Percentiles rank a stretch among this genome's conserved stretches.
Conservation (phyloP, 1,140 invertebrate species). For the Leptinotarsa lineolata region DNA sequence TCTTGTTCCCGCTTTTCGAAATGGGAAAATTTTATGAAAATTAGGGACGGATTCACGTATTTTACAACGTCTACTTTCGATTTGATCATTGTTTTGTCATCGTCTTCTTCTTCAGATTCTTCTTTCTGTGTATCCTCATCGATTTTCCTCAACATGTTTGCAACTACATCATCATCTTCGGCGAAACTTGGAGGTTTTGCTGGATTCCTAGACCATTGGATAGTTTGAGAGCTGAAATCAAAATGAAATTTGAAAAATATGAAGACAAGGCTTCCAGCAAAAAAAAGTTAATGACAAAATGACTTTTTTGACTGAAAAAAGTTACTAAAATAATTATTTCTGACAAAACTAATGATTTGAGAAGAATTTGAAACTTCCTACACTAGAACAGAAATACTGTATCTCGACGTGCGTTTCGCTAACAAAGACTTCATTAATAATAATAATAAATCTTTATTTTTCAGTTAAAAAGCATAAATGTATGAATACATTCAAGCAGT, state of each 20-base stretch:
- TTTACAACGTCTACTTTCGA: slow-evolving; percentile 32
- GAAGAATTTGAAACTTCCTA: too few species aligned
- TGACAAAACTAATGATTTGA: too few species aligned
- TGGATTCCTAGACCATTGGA: slow-evolving; percentile 35
- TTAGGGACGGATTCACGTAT: slow-evolving; percentile 35
- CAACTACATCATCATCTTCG: slow-evolving; percentile 33
- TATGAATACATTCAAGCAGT: too few species aligned
- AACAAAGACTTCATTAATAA: too few species aligned
- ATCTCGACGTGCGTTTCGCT: too few species aligned
- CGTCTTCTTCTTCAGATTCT: slow-evolving; percentile 31
- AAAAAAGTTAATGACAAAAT: too few species aligned
- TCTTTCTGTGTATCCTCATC: slow-evolving; percentile 18
- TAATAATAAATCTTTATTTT: too few species aligned
- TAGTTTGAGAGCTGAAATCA: slow-evolving; percentile 30
- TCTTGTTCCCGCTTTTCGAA: slow-evolving; percentile 30
- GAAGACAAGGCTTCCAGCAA: neutral
- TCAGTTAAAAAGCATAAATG: too few species aligned
- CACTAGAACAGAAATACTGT: too few species aligned
- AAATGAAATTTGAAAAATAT: neutral
- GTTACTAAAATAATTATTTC: too few species aligned
- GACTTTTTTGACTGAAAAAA: too few species aligned
- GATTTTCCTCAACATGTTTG: slow-evolving; percentile 29
- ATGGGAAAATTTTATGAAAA: slow-evolving; percentile 38
- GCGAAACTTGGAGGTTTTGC: neutral
- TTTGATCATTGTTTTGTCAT: slow-evolving; percentile 24